Evolutionary conservation across 2,797 vertebrate species (phyloP).

Genomic region (Knipowitschia caucasica): DNA sequence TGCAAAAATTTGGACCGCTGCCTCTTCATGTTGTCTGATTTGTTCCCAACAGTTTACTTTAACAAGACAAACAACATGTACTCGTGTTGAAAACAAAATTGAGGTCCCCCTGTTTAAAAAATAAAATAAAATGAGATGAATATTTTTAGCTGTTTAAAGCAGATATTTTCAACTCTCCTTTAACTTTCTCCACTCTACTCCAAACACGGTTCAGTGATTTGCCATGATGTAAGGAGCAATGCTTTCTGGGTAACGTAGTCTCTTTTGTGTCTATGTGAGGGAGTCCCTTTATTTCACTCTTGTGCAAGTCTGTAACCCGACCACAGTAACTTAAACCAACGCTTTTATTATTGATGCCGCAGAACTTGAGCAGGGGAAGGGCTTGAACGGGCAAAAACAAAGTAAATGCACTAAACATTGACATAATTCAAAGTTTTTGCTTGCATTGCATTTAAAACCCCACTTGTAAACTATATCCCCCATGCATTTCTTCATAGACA

Average conservation of each 20-base stretch:
- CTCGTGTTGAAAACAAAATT: too few relatives aligned
- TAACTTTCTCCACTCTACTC: background rate
- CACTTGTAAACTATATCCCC: too few relatives aligned
- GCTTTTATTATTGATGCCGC: slow-evolving; percentile 68
- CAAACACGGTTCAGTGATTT: background rate
- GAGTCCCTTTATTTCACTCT: slow-evolving; percentile 41
- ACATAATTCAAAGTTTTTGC: background rate
- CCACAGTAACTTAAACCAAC: slow-evolving; percentile 51
- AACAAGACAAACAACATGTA: too few relatives aligned
- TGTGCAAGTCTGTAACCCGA: slow-evolving; percentile 57
- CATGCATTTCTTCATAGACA: background rate
- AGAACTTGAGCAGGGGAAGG: slow-evolving; percentile 50
- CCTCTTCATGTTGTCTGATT: too few relatives aligned
- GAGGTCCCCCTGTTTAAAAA: too few relatives aligned
- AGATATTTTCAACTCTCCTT: too few relatives aligned
- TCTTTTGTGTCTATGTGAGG: slow-evolving; percentile 24
- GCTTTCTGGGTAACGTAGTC: slow-evolving; percentile 25
- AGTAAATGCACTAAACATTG: slow-evolving; percentile 9
- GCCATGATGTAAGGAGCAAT: background rate
- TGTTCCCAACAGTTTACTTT: too few relatives aligned
- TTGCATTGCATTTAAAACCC: too few relatives aligned
- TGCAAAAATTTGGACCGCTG: too few relatives aligned
- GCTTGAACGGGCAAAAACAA: slow-evolving; percentile 15
- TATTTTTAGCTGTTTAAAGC: too few relatives aligned
- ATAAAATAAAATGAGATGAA: too few relatives aligned